These are phyloP conservation scores for Herpailurus yagouaroundi DNA, from an alignment of 2,113 vertebrate species.

Conservation along the genomic window DNA sequence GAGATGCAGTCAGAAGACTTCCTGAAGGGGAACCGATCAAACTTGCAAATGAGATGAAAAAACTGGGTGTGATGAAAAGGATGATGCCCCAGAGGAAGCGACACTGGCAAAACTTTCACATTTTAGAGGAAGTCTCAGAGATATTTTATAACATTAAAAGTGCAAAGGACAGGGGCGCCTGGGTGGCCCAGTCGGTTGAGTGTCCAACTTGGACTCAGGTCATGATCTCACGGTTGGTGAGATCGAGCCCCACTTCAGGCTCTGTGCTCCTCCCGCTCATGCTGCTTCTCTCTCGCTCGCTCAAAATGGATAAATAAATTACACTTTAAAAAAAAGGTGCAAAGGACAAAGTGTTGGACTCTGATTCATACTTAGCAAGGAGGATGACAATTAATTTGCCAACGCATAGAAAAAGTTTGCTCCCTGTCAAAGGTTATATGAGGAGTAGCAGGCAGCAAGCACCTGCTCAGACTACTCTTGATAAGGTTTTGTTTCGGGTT, in stretches of 20 bases:
- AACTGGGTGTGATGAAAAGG: background rate
- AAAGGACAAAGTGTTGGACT: background rate
- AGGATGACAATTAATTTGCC: background rate
- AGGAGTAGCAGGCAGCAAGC: background rate
- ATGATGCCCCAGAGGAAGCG: background rate
- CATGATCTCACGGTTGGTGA: background rate
- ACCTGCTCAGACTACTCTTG: background rate
- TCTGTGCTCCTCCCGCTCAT: background rate
- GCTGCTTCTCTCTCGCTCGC: background rate
- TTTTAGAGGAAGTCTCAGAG: background rate
- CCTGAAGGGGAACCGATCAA: background rate
- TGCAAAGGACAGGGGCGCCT: background rate
- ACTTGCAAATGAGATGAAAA: background rate
- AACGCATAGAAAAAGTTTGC: background rate
- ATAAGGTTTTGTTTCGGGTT: background rate
- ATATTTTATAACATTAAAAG: background rate
- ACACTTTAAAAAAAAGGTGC: background rate
- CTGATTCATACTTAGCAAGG: background rate
- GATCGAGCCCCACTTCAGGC: background rate
- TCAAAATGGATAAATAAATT: background rate
- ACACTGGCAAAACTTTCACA: background rate
- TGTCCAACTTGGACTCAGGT: background rate
- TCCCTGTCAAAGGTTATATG: background rate
- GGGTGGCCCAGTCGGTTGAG: background rate
- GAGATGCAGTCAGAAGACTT: background rate